phyloP scores from a whole-genome alignment of 2,797 vertebrate species.

The Amblyraja radiata region DNA sequence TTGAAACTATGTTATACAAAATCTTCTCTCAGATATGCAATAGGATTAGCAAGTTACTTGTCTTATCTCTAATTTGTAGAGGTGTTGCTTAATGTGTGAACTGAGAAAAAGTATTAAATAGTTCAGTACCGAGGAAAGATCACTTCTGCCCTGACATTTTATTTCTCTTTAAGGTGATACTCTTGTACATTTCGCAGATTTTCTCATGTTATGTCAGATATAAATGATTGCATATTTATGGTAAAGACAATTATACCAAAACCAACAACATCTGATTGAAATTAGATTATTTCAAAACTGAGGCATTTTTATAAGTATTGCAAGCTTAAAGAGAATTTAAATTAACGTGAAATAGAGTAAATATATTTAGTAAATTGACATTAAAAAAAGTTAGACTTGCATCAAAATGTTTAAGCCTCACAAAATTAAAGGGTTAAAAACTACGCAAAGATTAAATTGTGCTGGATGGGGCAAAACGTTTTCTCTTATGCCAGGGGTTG shows the following conservation, averaged over 20 bases:
- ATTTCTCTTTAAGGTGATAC: background rate
- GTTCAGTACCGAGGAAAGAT: background rate
- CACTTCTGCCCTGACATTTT: background rate
- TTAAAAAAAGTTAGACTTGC: background rate
- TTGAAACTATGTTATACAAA: background rate
- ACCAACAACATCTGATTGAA: background rate
- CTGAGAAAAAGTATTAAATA: background rate
- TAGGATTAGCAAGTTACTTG: background rate
- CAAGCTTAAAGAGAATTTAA: background rate
- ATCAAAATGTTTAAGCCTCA: background rate
- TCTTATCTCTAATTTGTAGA: background rate
- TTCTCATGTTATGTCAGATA: background rate
- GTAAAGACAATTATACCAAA: background rate
- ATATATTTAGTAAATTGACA: background rate
- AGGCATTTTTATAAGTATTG: background rate
- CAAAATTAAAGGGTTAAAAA: conserved; percentile 11
- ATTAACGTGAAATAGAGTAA: background rate
- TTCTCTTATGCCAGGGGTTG: background rate
- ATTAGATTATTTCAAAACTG: background rate
- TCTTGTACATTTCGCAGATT: background rate
- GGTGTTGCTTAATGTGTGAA: background rate
- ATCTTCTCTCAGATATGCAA: background rate
- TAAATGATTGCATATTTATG: background rate
- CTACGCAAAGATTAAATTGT: background rate
- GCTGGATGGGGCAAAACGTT: background rate